phyloP scores from a whole-genome alignment of 2,797 vertebrate species.

The Malacoraja senta region DNA sequence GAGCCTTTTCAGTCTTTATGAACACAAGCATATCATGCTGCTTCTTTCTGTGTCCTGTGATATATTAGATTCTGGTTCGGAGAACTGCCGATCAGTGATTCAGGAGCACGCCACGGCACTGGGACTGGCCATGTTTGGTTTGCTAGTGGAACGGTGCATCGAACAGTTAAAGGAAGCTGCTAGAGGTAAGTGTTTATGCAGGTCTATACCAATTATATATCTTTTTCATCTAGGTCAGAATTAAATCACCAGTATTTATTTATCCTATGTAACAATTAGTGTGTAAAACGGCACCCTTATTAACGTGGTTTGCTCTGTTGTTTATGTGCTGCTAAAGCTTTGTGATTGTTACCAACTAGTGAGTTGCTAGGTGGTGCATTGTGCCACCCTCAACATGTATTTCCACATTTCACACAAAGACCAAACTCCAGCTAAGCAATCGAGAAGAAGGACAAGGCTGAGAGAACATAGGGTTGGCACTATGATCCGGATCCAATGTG shows the following conservation, averaged over 20 bases:
- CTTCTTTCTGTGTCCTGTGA: not conserved
- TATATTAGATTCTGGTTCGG: conserved; percentile 57
- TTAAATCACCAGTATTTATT: not conserved
- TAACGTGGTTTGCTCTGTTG: not conserved
- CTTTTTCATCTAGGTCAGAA: not conserved
- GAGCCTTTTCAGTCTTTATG: not conserved
- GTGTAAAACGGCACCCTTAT: not conserved
- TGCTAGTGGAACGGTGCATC: conserved; percentile 83
- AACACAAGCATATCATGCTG: not conserved
- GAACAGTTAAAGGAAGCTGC: conserved; percentile 68
- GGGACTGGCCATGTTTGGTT: conserved; percentile 85
- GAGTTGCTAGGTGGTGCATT: not conserved
- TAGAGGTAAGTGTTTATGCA: conserved; percentile 51
- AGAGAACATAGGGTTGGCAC: not conserved
- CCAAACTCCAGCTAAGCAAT: not conserved
- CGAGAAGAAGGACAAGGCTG: not conserved
- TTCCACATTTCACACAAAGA: not conserved
- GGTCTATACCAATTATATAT: not conserved
- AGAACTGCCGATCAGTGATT: conserved; percentile 74
- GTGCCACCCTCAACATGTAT: not conserved
- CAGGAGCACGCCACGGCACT: conserved; percentile 84
- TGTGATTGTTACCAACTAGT: not conserved
- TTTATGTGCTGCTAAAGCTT: not conserved
- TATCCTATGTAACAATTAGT: not conserved
- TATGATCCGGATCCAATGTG: not conserved